Conservation (phyloP, 2,113 vertebrate genomes). For the Oryzias javanicus region DNA sequence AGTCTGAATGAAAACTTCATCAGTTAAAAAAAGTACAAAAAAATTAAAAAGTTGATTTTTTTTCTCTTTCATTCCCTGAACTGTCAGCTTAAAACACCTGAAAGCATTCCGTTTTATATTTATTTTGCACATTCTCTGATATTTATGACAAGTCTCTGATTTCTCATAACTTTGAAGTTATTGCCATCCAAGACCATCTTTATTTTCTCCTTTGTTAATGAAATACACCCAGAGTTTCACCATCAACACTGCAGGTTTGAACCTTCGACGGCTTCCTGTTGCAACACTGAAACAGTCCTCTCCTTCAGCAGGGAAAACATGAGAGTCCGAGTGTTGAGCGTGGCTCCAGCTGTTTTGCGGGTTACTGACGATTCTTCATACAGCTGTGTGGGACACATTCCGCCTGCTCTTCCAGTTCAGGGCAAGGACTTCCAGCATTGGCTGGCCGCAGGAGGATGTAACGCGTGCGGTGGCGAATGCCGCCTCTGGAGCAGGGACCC, state of each 20-base stretch:
- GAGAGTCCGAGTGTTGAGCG: slow-evolving; percentile 53
- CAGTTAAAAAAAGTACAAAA: background rate
- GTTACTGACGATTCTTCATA: slow-evolving; percentile 63
- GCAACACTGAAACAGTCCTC: slow-evolving; percentile 13
- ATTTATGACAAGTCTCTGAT: slow-evolving; percentile 8
- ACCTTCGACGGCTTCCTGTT: background rate
- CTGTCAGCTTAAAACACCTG: too few relatives aligned
- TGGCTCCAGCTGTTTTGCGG: slow-evolving; percentile 18
- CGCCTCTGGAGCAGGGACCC: slow-evolving; percentile 72
- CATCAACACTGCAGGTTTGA: background rate
- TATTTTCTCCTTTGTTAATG: background rate
- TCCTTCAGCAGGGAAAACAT: slow-evolving; percentile 43
- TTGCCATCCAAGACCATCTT: slow-evolving; percentile 1
- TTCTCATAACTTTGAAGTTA: slow-evolving; percentile 14
- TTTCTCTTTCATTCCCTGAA: background rate
- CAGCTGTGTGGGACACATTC: slow-evolving; percentile 76
- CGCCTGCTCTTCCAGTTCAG: slow-evolving; percentile 79
- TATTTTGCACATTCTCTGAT: slow-evolving; percentile 6
- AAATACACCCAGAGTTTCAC: slow-evolving; percentile 11
- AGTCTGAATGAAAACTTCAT: slow-evolving; percentile 4
- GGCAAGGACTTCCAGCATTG: slow-evolving; percentile 76
- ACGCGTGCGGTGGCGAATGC: slow-evolving; percentile 75
- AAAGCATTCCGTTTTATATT: slow-evolving; percentile 2
- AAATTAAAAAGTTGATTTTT: background rate
- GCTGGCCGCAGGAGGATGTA: slow-evolving; percentile 81